Conservation (phyloP, 2,888 invertebrate species). For the Tetragonisca angustula region DNA sequence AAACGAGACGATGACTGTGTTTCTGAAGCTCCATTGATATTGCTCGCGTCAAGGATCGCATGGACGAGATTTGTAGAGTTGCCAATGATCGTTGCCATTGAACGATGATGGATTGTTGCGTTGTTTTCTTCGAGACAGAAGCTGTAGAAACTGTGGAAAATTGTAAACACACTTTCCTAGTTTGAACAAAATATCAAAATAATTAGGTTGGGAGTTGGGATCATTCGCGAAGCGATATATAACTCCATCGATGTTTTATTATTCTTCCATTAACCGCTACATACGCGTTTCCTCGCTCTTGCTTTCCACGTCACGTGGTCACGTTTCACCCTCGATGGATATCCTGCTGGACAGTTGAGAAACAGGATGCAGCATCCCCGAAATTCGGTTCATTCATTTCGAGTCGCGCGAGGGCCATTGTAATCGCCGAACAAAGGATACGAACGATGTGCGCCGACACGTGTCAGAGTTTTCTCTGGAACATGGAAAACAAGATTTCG, state of each 20-base stretch:
- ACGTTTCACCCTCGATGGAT: constrained; percentile 24
- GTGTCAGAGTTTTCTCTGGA: constrained; percentile 61
- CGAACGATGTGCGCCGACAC: constrained; percentile 56
- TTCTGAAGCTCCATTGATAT: not conserved
- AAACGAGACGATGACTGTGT: not conserved
- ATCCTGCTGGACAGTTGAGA: constrained; percentile 9
- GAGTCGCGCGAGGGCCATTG: constrained; percentile 34
- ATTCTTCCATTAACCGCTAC: constrained; percentile 2
- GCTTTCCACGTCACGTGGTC: constrained; percentile 1
- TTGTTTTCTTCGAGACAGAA: not conserved
- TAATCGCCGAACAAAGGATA: constrained; percentile 45
- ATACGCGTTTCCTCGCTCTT: not conserved
- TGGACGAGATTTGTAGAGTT: not conserved
- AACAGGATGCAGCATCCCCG: constrained; percentile 30
- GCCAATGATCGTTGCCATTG: not conserved
- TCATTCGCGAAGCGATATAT: not conserved
- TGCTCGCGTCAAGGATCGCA: not conserved
- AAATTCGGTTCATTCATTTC: constrained; percentile 47
- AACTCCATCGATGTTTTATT: not conserved
- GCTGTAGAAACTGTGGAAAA: too few relatives aligned
- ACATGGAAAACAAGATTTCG: constrained; percentile 64
- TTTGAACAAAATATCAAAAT: too few relatives aligned
- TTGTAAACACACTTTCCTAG: too few relatives aligned
- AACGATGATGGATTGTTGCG: not conserved
- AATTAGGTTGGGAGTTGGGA: not conserved